phyloP scores from a whole-genome alignment of 2,888 invertebrate species.

The Morpho helenor region DNA sequence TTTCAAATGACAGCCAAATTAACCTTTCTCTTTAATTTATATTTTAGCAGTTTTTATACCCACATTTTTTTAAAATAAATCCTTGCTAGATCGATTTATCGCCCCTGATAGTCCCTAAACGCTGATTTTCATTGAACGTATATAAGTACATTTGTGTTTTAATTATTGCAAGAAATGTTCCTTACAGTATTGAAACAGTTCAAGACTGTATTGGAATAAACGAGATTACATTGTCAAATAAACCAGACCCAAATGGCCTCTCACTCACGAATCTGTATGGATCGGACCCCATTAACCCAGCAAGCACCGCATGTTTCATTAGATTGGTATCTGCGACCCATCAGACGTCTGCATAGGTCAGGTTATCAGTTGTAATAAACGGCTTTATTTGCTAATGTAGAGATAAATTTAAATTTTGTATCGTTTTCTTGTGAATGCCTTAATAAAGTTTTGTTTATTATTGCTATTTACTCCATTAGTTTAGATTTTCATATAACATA shows the following conservation, averaged over 20 bases:
- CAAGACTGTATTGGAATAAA: slow-evolving; percentile 10
- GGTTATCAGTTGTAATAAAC: slow-evolving; percentile 29
- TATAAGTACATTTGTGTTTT: too few relatives aligned
- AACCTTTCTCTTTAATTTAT: too few relatives aligned
- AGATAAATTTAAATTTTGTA: slow-evolving; percentile 21
- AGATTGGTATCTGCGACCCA: slow-evolving; percentile 26
- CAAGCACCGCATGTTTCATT: slow-evolving; percentile 23
- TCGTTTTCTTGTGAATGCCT: slow-evolving; percentile 12
- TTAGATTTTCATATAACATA: too few relatives aligned
- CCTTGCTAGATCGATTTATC: too few relatives aligned
- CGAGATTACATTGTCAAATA: slow-evolving; percentile 24
- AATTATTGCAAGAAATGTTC: neutral
- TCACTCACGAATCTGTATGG: slow-evolving; percentile 26
- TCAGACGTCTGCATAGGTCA: slow-evolving; percentile 25
- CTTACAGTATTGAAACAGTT: slow-evolving; percentile 9
- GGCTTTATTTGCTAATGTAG: slow-evolving; percentile 25
- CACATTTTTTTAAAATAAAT: too few relatives aligned
- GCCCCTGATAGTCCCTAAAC: too few relatives aligned
- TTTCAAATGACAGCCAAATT: too few relatives aligned
- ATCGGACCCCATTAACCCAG: slow-evolving; percentile 28
- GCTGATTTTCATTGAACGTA: too few relatives aligned
- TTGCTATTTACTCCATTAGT: neutral
- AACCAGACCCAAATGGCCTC: slow-evolving; percentile 19
- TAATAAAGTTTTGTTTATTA: slow-evolving; percentile 10
- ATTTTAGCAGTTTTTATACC: too few relatives aligned